Conservation (phyloP, 2,797 vertebrate species). For the Anguilla anguilla region DNA sequence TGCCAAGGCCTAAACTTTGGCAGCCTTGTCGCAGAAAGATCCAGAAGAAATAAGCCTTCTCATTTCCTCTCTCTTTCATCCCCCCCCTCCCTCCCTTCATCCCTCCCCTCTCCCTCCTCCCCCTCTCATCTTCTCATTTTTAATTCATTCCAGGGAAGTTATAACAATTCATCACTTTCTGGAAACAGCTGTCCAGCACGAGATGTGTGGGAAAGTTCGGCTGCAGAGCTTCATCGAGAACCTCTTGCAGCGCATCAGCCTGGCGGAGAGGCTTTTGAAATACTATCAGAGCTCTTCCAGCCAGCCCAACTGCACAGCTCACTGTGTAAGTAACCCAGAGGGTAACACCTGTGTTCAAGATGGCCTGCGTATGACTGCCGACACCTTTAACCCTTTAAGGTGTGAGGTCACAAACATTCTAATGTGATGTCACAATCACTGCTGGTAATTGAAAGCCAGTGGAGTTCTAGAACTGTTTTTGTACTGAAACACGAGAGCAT, state of each 20-base stretch:
- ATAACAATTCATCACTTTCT: constrained; percentile 79
- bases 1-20: constrained; percentile 34
- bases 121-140: constrained; percentile 35
- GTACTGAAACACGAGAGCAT: neutral
- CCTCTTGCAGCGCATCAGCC: constrained; percentile 70
- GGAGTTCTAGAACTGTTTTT: neutral
- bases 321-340: constrained; percentile 58
- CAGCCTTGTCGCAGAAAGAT: constrained; percentile 13
- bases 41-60: constrained; percentile 28
- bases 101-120: neutral
- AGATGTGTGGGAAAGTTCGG: constrained; percentile 73
- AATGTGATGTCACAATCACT: no score
- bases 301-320: constrained; percentile 57
- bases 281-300: constrained; percentile 81
- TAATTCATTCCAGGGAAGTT: constrained; percentile 68
- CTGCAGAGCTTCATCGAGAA: constrained; percentile 80
- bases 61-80: neutral
- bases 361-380: neutral
- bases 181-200: constrained; percentile 77
- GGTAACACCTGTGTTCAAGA: neutral
- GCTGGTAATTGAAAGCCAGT: no score
- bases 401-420: no score
- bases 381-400: neutral
- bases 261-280: constrained; percentile 84
- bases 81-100: neutral